These are phyloP conservation scores for Sepioteuthis lessoniana DNA, from an alignment of 2,888 invertebrate genomes.

Conservation along the genomic window DNA sequence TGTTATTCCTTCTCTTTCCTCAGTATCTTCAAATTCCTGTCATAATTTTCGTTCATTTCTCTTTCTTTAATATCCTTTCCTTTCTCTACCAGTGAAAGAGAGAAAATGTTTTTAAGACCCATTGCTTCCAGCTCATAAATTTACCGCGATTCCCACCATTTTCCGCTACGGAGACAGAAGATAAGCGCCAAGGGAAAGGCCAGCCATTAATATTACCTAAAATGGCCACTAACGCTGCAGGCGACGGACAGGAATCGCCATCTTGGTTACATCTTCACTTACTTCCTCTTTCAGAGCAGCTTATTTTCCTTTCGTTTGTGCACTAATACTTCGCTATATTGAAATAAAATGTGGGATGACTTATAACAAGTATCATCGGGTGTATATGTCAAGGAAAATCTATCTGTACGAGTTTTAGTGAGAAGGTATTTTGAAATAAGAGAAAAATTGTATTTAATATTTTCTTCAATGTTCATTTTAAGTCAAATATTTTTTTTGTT, in stretches of 20 bases:
- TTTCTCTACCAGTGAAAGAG: neutral
- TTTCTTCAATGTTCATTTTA: too few relatives aligned
- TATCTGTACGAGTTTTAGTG: too few relatives aligned
- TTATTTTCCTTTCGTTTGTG: neutral
- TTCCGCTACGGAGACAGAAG: neutral
- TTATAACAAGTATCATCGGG: neutral
- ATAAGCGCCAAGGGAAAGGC: slow-evolving; percentile 2
- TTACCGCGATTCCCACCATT: neutral
- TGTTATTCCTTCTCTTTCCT: too few relatives aligned
- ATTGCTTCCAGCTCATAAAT: neutral
- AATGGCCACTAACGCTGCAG: neutral
- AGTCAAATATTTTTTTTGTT: too few relatives aligned
- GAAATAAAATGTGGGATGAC: neutral
- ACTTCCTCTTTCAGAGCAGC: neutral
- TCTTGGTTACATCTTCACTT: neutral
- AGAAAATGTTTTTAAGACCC: neutral
- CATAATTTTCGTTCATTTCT: too few relatives aligned
- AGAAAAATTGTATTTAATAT: too few relatives aligned
- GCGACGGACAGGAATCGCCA: neutral
- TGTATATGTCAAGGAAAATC: neutral
- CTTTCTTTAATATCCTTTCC: too few relatives aligned
- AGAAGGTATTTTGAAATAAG: too few relatives aligned
- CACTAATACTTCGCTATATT: neutral
- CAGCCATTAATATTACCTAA: neutral
- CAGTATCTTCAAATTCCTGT: too few relatives aligned